phyloP scores from a whole-genome alignment of 2,797 vertebrate genomes.

The Acanthopagrus latus region DNA sequence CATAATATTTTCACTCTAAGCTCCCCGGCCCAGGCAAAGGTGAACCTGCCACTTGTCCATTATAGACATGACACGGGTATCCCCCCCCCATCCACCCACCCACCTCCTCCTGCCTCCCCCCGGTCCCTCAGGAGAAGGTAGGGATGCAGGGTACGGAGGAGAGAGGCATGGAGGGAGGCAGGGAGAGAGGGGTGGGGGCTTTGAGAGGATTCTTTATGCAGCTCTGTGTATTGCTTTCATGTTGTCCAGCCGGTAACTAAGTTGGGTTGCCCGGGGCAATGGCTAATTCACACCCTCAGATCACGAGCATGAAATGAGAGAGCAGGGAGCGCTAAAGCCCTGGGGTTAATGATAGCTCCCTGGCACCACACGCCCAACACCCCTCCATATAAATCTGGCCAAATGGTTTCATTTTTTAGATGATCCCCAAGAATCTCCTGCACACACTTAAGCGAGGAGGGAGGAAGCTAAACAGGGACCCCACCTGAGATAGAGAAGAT shows the following conservation, averaged over 20 bases:
- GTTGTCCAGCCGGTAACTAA: conserved; percentile 88
- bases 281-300: conserved; percentile 89
- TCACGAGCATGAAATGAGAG: conserved; percentile 90
- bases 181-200: conserved; percentile 54
- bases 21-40: conserved; percentile 67
- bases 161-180: conserved; percentile 33
- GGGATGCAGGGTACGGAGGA: conserved; percentile 66
- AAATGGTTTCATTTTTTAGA: conserved; percentile 87
- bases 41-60: conserved; percentile 78
- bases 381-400: conserved; percentile 83
- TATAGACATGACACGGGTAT: conserved; percentile 75
- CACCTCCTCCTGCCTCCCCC: conserved; percentile 17
- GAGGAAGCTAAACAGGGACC: conserved; percentile 28
- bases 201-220: conserved; percentile 87
- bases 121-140: conserved; percentile 73
- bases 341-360: conserved; percentile 85
- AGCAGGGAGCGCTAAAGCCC: conserved; percentile 84
- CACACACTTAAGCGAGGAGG: conserved; percentile 70
- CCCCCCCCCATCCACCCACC: conserved; percentile 33
- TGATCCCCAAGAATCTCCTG: conserved; percentile 82
- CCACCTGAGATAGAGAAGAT: conserved; percentile 53
- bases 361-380: conserved; percentile 71
- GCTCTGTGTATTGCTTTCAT: conserved; percentile 90
- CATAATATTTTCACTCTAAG: conserved; percentile 72
- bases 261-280: conserved; percentile 83